phyloP scores from a whole-genome alignment of 2,888 invertebrate genomes.

The Thecocarcelia acutangulata region DNA sequence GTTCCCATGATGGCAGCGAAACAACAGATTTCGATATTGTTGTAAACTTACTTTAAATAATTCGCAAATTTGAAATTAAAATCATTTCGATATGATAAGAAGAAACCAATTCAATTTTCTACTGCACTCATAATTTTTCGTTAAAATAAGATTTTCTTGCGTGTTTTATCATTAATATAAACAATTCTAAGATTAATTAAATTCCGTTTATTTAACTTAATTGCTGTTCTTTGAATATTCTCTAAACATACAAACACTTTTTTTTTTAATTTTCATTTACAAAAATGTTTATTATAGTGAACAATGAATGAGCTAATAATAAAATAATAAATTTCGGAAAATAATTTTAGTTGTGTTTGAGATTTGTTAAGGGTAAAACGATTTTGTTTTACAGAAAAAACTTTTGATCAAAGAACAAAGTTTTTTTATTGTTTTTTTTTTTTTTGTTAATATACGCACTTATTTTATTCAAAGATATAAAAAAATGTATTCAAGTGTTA shows the following conservation, averaged over 20 bases:
- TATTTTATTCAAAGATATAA: neutral
- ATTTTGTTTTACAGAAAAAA: neutral
- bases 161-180: constrained; percentile 6
- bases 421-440: no score
- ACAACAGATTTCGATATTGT: no score
- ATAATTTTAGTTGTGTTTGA: constrained; percentile 53
- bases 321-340: constrained; percentile 36
- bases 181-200: constrained; percentile 43
- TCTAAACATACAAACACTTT: constrained; percentile 56
- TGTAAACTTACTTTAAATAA: no score
- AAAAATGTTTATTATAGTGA: constrained; percentile 4
- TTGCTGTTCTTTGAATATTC: constrained; percentile 32
- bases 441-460: neutral
- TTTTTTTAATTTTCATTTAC: constrained; percentile 41
- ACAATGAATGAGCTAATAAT: constrained; percentile 20
- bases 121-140: neutral
- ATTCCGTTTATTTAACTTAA: constrained; percentile 49
- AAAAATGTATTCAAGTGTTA: constrained; percentile 44
- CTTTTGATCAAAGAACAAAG: neutral
- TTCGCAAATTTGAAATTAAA: no score
- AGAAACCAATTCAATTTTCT: neutral
- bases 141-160: neutral
- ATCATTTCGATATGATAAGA: constrained; percentile 6
- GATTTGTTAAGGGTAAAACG: constrained; percentile 54
- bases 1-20: no score